A percentile compares a stretch with the other conserved stretches of the same genome.
Evolutionary conservation across 1,140 invertebrate species (phyloP).

Genomic region (Cepaea nemoralis): DNA sequence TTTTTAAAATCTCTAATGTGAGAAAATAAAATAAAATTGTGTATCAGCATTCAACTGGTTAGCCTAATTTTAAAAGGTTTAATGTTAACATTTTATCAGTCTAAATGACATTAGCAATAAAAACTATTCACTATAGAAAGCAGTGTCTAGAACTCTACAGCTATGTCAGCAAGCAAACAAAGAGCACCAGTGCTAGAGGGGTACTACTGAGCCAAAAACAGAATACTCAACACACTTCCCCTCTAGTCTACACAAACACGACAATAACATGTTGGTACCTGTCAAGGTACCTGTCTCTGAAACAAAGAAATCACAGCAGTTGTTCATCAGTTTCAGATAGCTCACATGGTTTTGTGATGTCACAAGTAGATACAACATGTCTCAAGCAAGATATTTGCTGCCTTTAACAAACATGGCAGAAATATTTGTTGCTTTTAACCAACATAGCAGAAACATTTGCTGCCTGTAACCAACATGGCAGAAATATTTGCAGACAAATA

Average conservation of each 20-base stretch:
- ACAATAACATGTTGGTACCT: background rate
- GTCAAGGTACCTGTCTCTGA: conserved; percentile 21
- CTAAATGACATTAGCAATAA: background rate
- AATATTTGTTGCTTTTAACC: too few relatives aligned
- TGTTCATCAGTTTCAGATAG: conserved; percentile 3
- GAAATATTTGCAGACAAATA: too few relatives aligned
- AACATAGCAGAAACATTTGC: too few relatives aligned
- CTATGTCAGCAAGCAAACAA: background rate
- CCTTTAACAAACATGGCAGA: too few relatives aligned
- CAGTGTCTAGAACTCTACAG: background rate
- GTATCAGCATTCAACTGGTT: background rate
- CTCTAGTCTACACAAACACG: background rate
- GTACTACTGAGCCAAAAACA: background rate
- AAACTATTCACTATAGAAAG: background rate
- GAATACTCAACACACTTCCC: background rate
- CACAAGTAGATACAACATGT: too few relatives aligned
- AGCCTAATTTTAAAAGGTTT: background rate
- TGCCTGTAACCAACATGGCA: too few relatives aligned
- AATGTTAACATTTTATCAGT: background rate
- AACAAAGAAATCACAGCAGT: conserved; percentile 25
- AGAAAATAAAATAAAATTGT: background rate
- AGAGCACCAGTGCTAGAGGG: conserved; percentile 15
- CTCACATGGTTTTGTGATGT: too few relatives aligned
- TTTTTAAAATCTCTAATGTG: background rate
- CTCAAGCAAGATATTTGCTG: too few relatives aligned